Conservation (phyloP, 2,113 vertebrate species). For the Cryptoleucopteryx plumbea region DNA sequence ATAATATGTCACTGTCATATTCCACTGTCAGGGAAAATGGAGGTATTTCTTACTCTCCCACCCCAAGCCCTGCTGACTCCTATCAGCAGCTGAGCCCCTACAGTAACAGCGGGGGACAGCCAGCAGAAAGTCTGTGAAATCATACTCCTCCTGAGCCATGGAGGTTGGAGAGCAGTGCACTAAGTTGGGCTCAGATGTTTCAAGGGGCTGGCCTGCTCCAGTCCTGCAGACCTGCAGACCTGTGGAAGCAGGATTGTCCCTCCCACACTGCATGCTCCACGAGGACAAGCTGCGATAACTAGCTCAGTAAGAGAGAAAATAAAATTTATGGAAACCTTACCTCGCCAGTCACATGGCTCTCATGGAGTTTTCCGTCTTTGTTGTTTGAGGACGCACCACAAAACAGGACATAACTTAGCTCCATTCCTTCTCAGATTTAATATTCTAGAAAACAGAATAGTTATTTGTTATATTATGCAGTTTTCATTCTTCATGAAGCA, state of each 20-base stretch:
- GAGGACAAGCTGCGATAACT: fast-evolving
- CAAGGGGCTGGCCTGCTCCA: neutral
- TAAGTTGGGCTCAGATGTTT: neutral
- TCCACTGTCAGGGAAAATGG: neutral
- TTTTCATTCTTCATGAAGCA: neutral
- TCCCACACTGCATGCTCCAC: fast-evolving
- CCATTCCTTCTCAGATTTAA: neutral
- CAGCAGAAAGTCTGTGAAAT: neutral
- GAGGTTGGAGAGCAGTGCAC: neutral
- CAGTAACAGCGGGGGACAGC: fast-evolving
- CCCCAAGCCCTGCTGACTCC: neutral
- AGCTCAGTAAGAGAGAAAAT: neutral
- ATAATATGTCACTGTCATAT: neutral
- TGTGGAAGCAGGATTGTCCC: fast-evolving
- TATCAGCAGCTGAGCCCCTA: neutral
- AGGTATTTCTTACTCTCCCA: neutral
- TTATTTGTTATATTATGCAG: neutral
- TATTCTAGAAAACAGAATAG: neutral
- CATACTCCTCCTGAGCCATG: fast-evolving
- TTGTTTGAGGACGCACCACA: fast-evolving
- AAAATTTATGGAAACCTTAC: neutral
- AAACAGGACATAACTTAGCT: neutral
- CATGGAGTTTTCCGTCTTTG: fast-evolving
- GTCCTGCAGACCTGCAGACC: neutral
- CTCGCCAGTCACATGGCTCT: fast-evolving